Conservation (phyloP, 2,113 vertebrate species). For the Plestiodon gilberti region DNA sequence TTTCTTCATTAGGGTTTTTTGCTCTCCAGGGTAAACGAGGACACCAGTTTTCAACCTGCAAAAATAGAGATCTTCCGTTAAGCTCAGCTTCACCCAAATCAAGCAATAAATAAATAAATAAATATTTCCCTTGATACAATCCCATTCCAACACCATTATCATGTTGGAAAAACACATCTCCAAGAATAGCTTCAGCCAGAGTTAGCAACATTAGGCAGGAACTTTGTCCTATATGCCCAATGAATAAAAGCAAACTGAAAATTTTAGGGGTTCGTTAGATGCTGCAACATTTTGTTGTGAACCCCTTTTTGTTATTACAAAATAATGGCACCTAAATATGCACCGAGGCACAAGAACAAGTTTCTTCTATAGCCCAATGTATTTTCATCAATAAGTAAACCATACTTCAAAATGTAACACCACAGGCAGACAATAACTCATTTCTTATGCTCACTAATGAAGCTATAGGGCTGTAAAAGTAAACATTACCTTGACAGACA, state of each 20-base stretch:
- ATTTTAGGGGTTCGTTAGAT: too few species aligned
- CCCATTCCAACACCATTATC: too few species aligned
- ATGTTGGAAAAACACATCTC: too few species aligned
- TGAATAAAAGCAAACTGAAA: too few species aligned
- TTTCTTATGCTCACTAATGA: too few species aligned
- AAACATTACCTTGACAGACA: too few species aligned
- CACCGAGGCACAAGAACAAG: background rate
- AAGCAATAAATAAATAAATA: constrained; percentile 21
- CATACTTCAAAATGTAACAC: background rate
- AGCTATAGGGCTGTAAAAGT: too few species aligned
- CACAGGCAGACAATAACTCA: background rate
- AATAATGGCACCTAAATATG: background rate
- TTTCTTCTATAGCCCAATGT: background rate
- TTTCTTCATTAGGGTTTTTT: constrained; percentile 86
- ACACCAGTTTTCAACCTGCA: constrained; percentile 99
- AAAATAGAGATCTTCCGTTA: constrained; percentile 37
- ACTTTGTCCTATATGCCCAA: too few species aligned
- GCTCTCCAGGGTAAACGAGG: constrained; percentile 95
- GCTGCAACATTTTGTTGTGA: too few species aligned
- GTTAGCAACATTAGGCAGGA: too few species aligned
- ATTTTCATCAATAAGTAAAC: background rate
- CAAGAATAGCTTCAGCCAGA: too few species aligned
- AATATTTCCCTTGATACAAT: background rate
- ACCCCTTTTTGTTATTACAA: too few species aligned
- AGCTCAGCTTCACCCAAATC: constrained; percentile 15